Evolutionary conservation across 1,140 invertebrate genomes (phyloP).

Genomic region (Uloborus diversus): DNA sequence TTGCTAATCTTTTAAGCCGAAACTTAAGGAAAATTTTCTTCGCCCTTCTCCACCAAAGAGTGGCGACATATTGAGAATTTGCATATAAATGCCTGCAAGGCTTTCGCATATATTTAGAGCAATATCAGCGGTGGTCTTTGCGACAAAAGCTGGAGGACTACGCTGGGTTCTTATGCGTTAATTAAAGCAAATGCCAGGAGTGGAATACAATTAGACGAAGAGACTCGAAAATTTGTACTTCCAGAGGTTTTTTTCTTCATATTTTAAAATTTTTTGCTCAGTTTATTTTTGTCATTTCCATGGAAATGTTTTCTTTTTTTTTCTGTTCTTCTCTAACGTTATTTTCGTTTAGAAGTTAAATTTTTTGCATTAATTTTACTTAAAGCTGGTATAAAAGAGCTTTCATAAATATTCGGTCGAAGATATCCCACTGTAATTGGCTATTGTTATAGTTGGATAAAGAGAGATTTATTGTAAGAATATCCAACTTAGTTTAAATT

Average conservation of each 20-base stretch:
- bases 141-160: background rate
- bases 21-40: slow-evolving; percentile 46
- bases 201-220: slow-evolving; percentile 49
- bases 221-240: slow-evolving; percentile 15
- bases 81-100: slow-evolving; percentile 43
- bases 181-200: slow-evolving; percentile 45
- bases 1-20: slow-evolving; percentile 51
- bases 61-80: slow-evolving; percentile 53
- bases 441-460: no score
- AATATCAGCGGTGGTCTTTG: slow-evolving; percentile 12
- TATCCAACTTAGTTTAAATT: no score
- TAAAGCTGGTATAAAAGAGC: no score
- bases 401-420: no score
- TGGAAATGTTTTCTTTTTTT: slow-evolving; percentile 46
- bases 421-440: no score
- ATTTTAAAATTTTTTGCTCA: background rate
- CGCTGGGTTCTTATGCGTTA: slow-evolving; percentile 26
- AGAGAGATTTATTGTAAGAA: no score
- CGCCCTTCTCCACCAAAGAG: background rate
- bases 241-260: background rate
- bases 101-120: slow-evolving; percentile 47
- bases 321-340: background rate
- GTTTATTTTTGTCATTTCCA: slow-evolving; percentile 41
- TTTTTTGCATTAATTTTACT: no score
- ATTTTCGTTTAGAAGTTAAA: background rate